A percentile compares a stretch with the other conserved stretches of the same genome.
phyloP scores from a whole-genome alignment of 2,888 invertebrate genomes.

The Steinernema hermaphroditum region DNA sequence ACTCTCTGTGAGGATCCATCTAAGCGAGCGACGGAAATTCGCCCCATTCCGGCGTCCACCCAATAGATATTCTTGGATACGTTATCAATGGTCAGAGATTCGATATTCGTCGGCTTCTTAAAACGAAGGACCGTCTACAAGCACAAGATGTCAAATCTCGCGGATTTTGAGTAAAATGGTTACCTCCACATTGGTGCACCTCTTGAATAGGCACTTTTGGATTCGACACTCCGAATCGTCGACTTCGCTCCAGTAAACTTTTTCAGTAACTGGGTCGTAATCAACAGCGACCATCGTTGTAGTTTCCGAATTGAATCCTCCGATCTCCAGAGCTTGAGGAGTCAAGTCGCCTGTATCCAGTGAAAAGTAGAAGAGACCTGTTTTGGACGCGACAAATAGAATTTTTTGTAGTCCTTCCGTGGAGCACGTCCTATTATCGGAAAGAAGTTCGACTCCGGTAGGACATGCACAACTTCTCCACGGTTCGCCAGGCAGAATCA shows the following conservation, averaged over 20 bases:
- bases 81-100: conserved; percentile 37
- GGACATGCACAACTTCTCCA: conserved; percentile 45
- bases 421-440: conserved; percentile 41
- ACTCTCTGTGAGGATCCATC: conserved; percentile 9
- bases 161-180: neutral
- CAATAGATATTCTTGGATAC: conserved; percentile 45
- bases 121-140: neutral
- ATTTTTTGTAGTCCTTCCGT: conserved; percentile 40
- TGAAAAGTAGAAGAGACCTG: conserved; percentile 44
- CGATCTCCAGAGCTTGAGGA: conserved; percentile 36
- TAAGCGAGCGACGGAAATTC: conserved; percentile 33
- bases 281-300: conserved; percentile 44
- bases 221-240: conserved; percentile 31
- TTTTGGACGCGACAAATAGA: conserved; percentile 42
- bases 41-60: conserved; percentile 40
- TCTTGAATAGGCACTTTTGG: conserved; percentile 28
- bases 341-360: conserved; percentile 48
- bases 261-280: conserved; percentile 41
- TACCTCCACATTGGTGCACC: conserved; percentile 9
- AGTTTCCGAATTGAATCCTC: neutral
- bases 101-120: neutral
- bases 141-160: neutral
- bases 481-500: conserved; percentile 49
- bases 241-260: conserved; percentile 47
- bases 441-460: conserved; percentile 39